Evolutionary conservation across 2,888 invertebrate species (phyloP).

Genomic region (Trissolcus brochymenae): DNA sequence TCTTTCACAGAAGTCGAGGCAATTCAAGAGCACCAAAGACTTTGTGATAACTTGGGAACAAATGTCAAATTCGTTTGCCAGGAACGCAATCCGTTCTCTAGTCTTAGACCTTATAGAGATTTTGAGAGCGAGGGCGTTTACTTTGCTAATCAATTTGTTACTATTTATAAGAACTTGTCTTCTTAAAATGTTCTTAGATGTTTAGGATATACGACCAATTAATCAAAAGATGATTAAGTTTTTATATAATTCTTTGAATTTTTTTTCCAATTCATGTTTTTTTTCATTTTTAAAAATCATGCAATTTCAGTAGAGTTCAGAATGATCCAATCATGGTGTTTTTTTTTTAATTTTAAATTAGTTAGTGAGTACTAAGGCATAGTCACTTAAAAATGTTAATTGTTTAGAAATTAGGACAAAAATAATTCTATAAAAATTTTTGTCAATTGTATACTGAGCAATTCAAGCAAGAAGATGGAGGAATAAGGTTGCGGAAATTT

Average conservation of each 20-base stretch:
- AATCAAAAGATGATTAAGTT: too few relatives aligned
- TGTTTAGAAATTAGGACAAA: not conserved
- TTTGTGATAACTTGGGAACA: slow-evolving; percentile 60
- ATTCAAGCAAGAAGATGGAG: too few relatives aligned
- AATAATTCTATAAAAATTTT: slow-evolving; percentile 1
- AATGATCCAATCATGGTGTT: too few relatives aligned
- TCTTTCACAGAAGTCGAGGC: slow-evolving; percentile 65
- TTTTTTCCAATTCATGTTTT: too few relatives aligned
- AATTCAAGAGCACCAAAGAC: slow-evolving; percentile 62
- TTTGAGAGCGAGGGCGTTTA: slow-evolving; percentile 66
- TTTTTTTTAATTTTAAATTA: too few relatives aligned
- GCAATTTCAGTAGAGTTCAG: too few relatives aligned
- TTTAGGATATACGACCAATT: not conserved
- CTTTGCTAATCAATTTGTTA: slow-evolving; percentile 68
- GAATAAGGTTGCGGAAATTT: too few relatives aligned
- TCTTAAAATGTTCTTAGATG: slow-evolving; percentile 16
- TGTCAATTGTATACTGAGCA: too few relatives aligned
- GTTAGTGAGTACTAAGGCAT: too few relatives aligned
- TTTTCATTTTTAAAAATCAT: too few relatives aligned
- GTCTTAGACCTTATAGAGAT: slow-evolving; percentile 68
- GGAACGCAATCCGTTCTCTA: slow-evolving; percentile 65
- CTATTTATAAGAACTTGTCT: slow-evolving; percentile 62
- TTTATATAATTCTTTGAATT: too few relatives aligned
- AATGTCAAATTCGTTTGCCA: slow-evolving; percentile 50
- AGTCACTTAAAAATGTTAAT: too few relatives aligned